phyloP scores from a whole-genome alignment of 2,888 invertebrate genomes.

The Tachina grossa region DNA sequence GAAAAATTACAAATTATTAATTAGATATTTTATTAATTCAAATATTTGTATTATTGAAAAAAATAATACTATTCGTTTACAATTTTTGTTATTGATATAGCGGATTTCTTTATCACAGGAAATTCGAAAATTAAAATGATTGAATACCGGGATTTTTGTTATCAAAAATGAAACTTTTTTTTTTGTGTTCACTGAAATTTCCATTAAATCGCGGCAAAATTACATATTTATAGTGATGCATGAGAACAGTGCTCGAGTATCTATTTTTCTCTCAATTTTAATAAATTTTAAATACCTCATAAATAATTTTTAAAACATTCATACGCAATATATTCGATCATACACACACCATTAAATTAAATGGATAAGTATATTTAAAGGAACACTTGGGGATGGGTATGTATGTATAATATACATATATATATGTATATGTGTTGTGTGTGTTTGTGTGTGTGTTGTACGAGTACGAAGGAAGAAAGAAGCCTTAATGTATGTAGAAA shows the following conservation, averaged over 20 bases:
- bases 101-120: no score
- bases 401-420: no score
- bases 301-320: conserved; percentile 57
- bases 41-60: no score
- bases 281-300: conserved; percentile 65
- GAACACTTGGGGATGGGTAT: neutral
- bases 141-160: no score
- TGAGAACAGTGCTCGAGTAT: conserved; percentile 3
- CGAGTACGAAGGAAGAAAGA: neutral
- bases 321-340: neutral
- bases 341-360: conserved; percentile 4
- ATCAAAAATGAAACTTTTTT: no score
- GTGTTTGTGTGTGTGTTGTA: neutral
- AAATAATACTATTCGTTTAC: no score
- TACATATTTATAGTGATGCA: neutral
- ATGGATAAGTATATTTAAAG: neutral
- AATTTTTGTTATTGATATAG: no score
- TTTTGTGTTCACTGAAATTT: no score
- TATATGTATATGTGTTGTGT: neutral
- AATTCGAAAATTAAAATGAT: no score
- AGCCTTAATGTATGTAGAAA: conserved; percentile 30
- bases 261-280: conserved; percentile 55
- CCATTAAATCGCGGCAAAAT: neutral
- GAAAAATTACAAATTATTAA: no score
- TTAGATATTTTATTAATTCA: no score